These are phyloP conservation scores for Odocoileus hemionus DNA, from an alignment of 2,113 vertebrate species.

Conservation along the genomic window DNA sequence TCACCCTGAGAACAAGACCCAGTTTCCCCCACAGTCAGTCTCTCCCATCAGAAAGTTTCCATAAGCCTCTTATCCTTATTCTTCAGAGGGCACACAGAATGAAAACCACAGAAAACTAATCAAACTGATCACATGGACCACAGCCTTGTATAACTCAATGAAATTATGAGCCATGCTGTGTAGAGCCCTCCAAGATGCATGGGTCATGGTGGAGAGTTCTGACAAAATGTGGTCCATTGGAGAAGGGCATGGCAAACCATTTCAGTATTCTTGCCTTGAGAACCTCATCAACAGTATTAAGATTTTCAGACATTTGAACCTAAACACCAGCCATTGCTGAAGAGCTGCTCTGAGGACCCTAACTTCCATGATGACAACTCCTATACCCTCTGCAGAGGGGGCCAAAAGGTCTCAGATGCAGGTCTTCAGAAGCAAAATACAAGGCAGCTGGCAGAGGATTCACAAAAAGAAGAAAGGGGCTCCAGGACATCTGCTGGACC, in stretches of 20 bases:
- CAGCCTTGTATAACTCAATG: not conserved
- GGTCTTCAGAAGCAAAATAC: not conserved
- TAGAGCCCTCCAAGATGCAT: not conserved
- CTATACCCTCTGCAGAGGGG: not conserved
- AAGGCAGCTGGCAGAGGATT: not conserved
- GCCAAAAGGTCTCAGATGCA: not conserved
- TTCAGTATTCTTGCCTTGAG: not conserved
- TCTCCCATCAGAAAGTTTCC: not conserved
- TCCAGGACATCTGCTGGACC: not conserved
- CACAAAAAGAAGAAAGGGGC: not conserved
- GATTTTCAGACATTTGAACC: not conserved
- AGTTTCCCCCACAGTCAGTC: not conserved
- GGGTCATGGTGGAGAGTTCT: not conserved
- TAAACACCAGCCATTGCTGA: not conserved
- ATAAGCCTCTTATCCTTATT: not conserved
- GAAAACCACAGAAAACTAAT: not conserved
- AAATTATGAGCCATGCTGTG: not conserved
- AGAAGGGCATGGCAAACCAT: not conserved
- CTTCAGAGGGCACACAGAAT: not conserved
- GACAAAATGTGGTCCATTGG: not conserved
- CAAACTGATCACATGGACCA: not conserved
- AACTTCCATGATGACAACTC: not conserved
- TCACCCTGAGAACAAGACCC: not conserved
- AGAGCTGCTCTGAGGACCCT: not conserved
- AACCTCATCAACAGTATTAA: not conserved